These are phyloP conservation scores for Lycaena phlaeas DNA, from an alignment of 2,888 invertebrate species.

Conservation along the genomic window DNA sequence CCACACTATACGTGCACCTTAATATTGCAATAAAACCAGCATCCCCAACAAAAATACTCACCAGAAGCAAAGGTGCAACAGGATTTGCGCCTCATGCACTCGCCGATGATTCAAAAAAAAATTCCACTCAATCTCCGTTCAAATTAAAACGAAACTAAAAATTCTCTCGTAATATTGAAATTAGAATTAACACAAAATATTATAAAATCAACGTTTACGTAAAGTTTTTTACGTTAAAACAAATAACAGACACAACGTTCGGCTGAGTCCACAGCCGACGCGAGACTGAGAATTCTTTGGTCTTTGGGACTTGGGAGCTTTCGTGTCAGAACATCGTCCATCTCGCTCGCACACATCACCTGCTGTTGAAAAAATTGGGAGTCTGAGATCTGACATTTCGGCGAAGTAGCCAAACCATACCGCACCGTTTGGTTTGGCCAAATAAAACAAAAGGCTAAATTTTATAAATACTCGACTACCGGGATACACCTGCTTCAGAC, in stretches of 20 bases:
- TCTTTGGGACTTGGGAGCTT: slow-evolving; percentile 45
- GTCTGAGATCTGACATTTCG: slow-evolving; percentile 46
- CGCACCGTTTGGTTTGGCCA: no score
- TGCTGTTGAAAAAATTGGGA: slow-evolving; percentile 56
- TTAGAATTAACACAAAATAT: neutral
- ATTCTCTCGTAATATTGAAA: no score
- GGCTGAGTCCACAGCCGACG: slow-evolving; percentile 46
- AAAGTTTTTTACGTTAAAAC: slow-evolving; percentile 54
- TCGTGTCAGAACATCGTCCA: slow-evolving; percentile 27
- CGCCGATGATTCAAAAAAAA: slow-evolving; percentile 56
- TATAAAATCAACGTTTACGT: slow-evolving; percentile 31
- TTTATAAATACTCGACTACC: no score
- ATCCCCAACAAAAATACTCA: slow-evolving; percentile 40
- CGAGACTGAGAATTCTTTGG: slow-evolving; percentile 42
- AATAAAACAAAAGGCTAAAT: no score
- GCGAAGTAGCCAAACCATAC: slow-evolving; percentile 52
- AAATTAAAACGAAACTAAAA: slow-evolving; percentile 13
- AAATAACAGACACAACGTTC: slow-evolving; percentile 35
- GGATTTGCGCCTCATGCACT: slow-evolving; percentile 52
- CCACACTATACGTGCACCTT: neutral
- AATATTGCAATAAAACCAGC: slow-evolving; percentile 7
- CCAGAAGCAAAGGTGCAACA: slow-evolving; percentile 62
- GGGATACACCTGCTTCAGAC: no score
- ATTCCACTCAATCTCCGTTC: no score
- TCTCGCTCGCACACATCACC: slow-evolving; percentile 60